Evolutionary conservation across 2,888 invertebrate species (phyloP), one percentile per base, ranked within the genome.

Genomic region (Teinopalpus imperialis): DNA sequence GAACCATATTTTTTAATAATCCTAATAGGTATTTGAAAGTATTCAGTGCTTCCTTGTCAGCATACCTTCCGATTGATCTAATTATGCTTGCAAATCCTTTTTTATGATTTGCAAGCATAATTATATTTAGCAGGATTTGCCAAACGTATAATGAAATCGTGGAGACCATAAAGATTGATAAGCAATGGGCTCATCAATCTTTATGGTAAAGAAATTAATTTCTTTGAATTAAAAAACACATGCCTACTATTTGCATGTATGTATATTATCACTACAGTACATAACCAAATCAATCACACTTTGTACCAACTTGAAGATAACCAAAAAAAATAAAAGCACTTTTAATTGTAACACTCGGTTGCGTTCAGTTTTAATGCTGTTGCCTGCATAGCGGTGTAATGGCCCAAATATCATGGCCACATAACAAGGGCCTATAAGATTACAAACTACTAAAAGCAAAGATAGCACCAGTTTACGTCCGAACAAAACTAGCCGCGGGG

Each of bases 381-480:
- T 44, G 29, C 31, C 30, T 31, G 30, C 36, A 30, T 39, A 39
- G 39, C 44, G 32, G 44, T 39, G 44, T 45, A 32, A 45, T 45
- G 39, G 39, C 44, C 32, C 39, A 45, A 45, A 45, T 32, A 39
- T 39, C 39, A 39, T 45, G 32, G 13, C 27, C n/a, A 27, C 37
- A 26, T 32, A 39, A 39, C 39, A 45, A 39, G 39, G 18, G 10
- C 13, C 9, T 26, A 27, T 14, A 32, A 43, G 24, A 39, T 27
- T 27, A 45, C 24, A 13, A 37, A 31, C 31, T 21, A 37, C 16
- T 44, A 31, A 36, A 29, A 20, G n/a, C 10, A 18, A 3, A 39
- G 39, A 39, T 32, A 45, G 31, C 39, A 24, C 32, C 39, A 39
- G 12, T 31, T 36, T 30, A 31, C 37, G 13, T 37, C 18, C 21